Conservation (phyloP, 2,797 vertebrate species). For the Gymnodraco acuticeps region DNA sequence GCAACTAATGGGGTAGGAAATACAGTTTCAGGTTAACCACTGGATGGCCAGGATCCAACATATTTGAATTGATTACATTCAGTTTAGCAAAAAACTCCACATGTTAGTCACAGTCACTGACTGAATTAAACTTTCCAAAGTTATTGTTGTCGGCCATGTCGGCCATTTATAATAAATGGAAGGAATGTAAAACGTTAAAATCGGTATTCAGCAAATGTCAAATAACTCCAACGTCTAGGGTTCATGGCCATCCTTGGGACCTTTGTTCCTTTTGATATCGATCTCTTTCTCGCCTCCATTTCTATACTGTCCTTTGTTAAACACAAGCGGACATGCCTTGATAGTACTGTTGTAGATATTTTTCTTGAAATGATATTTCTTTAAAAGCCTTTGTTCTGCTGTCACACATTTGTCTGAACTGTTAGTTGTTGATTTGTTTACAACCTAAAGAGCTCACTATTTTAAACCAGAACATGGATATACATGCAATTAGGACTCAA, state of each 20-base stretch:
- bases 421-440: no score
- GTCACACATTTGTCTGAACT: no score
- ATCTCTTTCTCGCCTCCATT: no score
- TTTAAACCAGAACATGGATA: neutral
- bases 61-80: conserved; percentile 13
- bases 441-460: neutral
- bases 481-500: neutral
- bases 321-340: no score
- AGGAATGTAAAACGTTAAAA: neutral
- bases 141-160: neutral
- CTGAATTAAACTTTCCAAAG: neutral
- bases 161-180: neutral
- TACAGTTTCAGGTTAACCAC: neutral
- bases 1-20: neutral
- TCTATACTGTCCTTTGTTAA: no score
- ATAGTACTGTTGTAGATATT: neutral
- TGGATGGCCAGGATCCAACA: neutral
- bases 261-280: no score
- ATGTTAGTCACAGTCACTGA: neutral
- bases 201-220: no score
- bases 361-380: neutral
- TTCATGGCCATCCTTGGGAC: no score
- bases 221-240: no score
- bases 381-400: no score
- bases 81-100: neutral